phyloP scores from a whole-genome alignment of 2,888 invertebrate genomes.

The Neelides folsomi region DNA sequence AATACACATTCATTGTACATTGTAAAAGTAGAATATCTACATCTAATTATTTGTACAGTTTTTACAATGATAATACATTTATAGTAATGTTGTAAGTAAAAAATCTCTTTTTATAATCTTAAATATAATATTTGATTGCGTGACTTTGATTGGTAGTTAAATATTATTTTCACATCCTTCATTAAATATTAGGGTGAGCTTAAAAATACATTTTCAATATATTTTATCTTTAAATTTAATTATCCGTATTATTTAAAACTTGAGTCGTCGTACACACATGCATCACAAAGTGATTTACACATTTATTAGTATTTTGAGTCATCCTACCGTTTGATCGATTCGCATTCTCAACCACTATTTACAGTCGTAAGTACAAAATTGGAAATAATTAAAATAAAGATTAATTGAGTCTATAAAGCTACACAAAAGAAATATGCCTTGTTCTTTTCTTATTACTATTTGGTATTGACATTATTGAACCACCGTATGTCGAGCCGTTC shows the following conservation, averaged over 20 bases:
- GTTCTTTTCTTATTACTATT: slow-evolving; percentile 33
- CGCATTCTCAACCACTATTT: background rate
- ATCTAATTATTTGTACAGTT: no score
- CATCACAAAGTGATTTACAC: background rate
- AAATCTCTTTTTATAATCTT: slow-evolving; percentile 1
- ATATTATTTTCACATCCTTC: background rate
- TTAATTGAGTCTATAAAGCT: slow-evolving; percentile 2
- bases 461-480: slow-evolving; percentile 32
- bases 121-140: slow-evolving; percentile 7
- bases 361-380: background rate
- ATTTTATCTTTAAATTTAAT: background rate
- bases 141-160: slow-evolving; percentile 7
- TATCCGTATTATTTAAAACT: background rate
- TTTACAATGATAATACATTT: no score
- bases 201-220: background rate
- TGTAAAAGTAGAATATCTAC: no score
- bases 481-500: slow-evolving; percentile 32
- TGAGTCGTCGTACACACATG: background rate
- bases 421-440: slow-evolving; percentile 32
- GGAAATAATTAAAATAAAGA: no score
- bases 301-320: background rate
- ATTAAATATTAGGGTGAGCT: background rate
- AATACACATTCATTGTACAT: no score
- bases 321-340: background rate
- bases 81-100: background rate